These are phyloP conservation scores for Odocoileus hemionus DNA, from an alignment of 2,113 vertebrate genomes.

Conservation along the genomic window DNA sequence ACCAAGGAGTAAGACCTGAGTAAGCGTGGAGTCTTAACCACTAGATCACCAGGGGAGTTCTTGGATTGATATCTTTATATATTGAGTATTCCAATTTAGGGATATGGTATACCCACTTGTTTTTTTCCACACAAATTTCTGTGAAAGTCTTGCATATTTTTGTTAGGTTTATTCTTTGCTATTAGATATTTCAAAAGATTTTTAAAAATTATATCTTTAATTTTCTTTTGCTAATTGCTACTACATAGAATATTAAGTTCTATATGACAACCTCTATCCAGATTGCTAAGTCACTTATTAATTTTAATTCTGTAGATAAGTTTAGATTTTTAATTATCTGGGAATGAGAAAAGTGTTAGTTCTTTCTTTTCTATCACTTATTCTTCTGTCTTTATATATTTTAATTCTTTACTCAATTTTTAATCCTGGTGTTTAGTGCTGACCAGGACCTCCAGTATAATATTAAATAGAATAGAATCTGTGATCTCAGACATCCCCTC, in stretches of 20 bases:
- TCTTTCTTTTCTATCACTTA: background rate
- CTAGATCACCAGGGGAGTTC: background rate
- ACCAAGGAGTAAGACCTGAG: background rate
- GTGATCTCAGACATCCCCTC: background rate
- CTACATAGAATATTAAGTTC: background rate
- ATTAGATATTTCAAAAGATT: background rate
- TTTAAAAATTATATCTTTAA: background rate
- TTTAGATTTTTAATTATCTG: background rate
- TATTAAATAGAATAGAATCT: background rate
- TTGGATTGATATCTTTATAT: background rate
- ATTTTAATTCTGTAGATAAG: background rate
- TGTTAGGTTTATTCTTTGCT: background rate
- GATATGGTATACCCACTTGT: background rate
- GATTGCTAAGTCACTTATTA: background rate
- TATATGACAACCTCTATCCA: background rate
- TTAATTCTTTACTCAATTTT: background rate
- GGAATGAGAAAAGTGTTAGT: background rate
- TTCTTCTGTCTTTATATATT: background rate
- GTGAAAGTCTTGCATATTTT: background rate
- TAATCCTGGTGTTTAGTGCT: background rate
- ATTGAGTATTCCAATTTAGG: background rate
- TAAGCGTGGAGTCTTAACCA: background rate
- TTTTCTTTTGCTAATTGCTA: background rate
- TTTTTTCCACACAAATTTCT: background rate
- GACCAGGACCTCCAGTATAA: background rate